phyloP scores from a whole-genome alignment of 2,888 invertebrate genomes.

The Nysson spinosus region DNA sequence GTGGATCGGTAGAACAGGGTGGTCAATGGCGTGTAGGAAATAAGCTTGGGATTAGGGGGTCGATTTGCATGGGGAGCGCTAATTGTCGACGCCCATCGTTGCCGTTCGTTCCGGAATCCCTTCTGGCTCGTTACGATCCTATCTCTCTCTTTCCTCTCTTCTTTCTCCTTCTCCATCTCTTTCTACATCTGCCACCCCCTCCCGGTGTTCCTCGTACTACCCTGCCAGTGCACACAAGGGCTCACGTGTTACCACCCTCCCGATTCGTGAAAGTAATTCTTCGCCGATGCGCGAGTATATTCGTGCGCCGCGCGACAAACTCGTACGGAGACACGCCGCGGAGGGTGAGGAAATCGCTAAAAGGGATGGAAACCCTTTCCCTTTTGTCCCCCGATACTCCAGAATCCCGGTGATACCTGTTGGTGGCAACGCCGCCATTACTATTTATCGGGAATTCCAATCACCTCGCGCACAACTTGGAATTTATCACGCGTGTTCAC shows the following conservation, averaged over 20 bases:
- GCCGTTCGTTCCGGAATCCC: conserved; percentile 17
- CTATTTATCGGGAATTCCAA: background rate
- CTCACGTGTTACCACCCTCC: conserved; percentile 53
- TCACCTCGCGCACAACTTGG: too few relatives aligned
- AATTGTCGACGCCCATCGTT: conserved; percentile 56
- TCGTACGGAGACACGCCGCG: conserved; percentile 12
- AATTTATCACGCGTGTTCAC: too few relatives aligned
- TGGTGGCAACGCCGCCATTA: conserved; percentile 23
- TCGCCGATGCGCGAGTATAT: conserved; percentile 25
- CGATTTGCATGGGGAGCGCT: conserved; percentile 62
- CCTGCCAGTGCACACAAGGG: conserved; percentile 26
- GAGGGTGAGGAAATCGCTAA: conserved; percentile 58
- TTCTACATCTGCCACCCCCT: conserved; percentile 26
- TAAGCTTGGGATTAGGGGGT: conserved; percentile 64
- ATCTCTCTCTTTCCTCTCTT: background rate
- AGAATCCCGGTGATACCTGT: conserved; percentile 41
- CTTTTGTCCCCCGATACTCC: background rate
- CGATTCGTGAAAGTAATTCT: conserved; percentile 50
- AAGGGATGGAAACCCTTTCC: conserved; percentile 40
- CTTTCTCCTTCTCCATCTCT: background rate
- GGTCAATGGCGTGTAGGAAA: conserved; percentile 54
- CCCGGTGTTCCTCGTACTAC: conserved; percentile 19
- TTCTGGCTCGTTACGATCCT: background rate
- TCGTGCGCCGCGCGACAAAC: conserved; percentile 13
- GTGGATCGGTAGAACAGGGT: background rate